Conservation (phyloP, 2,797 vertebrate genomes). For the Calcarius lapponicus region DNA sequence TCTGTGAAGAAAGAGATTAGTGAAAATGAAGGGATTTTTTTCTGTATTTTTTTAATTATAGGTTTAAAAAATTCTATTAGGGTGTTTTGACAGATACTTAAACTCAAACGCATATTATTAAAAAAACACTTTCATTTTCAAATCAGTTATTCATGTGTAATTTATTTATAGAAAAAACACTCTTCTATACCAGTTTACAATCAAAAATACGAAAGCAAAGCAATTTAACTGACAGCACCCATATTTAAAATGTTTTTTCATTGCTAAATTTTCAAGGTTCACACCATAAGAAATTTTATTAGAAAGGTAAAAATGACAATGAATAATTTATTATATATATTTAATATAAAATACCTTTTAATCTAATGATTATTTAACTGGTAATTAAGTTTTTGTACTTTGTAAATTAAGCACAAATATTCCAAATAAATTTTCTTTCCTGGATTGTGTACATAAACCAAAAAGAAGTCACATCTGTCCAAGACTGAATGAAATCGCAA, state of each 20-base stretch:
- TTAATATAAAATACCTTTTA: background rate
- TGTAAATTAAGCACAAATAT: background rate
- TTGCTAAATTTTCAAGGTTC: background rate
- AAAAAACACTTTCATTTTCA: background rate
- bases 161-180: background rate
- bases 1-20: background rate
- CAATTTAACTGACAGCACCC: background rate
- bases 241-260: background rate
- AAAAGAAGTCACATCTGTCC: background rate
- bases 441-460: background rate
- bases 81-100: background rate
- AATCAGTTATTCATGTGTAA: background rate
- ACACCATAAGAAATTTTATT: background rate
- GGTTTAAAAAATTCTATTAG: background rate
- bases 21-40: background rate
- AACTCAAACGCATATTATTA: background rate
- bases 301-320: background rate
- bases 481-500: background rate
- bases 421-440: background rate
- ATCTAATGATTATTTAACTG: background rate
- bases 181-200: background rate
- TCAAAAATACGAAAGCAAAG: background rate
- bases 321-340: background rate
- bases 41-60: background rate
- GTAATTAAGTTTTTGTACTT: background rate